Conservation (phyloP, 1,140 invertebrate species). For the Brachionus calyciflorus region DNA sequence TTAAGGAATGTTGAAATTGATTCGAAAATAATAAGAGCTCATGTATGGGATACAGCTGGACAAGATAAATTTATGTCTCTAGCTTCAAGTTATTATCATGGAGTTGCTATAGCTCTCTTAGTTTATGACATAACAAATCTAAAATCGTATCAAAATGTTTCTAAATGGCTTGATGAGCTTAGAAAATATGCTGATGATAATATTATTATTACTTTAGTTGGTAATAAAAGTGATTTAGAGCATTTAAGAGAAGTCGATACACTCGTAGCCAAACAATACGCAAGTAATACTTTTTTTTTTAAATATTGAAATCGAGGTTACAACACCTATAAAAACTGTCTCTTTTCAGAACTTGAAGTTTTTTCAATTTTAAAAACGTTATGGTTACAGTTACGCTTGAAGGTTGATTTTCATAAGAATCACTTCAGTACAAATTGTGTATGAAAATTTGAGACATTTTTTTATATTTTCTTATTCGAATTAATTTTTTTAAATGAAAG, state of each 20-base stretch:
- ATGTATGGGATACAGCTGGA: conserved; percentile 94
- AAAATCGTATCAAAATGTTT: conserved; percentile 97
- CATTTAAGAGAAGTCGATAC: conserved; percentile 11
- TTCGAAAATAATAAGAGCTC: conserved; percentile 70
- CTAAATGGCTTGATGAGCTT: conserved; percentile 98
- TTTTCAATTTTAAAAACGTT: too few relatives aligned
- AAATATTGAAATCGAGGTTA: too few relatives aligned
- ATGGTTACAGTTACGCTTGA: too few relatives aligned
- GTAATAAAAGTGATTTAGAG: conserved; percentile 57
- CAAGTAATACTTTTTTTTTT: too few relatives aligned
- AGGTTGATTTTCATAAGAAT: too few relatives aligned
- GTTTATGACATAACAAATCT: conserved; percentile 87
- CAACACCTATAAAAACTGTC: too few relatives aligned
- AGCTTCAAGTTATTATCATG: conserved; percentile 48
- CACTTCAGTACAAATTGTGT: too few relatives aligned
- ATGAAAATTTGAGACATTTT: too few relatives aligned
- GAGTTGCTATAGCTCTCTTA: conserved; percentile 83
- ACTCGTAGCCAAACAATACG: too few relatives aligned
- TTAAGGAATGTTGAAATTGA: conserved; percentile 59
- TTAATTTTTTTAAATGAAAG: too few relatives aligned
- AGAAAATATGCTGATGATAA: conserved; percentile 94
- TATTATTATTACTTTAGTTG: conserved; percentile 96
- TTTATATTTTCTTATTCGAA: too few relatives aligned
- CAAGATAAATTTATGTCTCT: conserved; percentile 95
- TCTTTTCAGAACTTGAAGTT: too few relatives aligned